Evolutionary conservation across 2,113 vertebrate genomes (phyloP).

Genomic region (Taxidea taxus): DNA sequence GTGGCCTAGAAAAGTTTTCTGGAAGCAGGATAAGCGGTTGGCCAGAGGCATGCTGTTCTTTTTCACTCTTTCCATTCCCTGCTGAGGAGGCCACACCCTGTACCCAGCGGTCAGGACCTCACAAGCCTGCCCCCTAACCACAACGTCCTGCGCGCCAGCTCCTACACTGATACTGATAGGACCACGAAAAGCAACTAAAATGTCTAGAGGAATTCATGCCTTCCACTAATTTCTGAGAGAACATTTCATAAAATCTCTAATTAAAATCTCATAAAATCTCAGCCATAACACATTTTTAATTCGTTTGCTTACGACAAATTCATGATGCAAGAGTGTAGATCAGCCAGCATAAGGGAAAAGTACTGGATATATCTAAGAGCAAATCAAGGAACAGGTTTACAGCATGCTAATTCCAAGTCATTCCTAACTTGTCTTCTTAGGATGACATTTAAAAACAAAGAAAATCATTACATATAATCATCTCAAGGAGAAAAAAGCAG

Average conservation of each 20-base stretch:
- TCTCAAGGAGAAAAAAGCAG: rapidly evolving
- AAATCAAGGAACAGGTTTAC: not conserved
- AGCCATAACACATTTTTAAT: not conserved
- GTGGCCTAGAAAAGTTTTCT: not conserved
- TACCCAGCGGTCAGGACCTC: not conserved
- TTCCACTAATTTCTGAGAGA: not conserved
- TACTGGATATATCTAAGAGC: not conserved
- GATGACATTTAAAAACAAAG: not conserved
- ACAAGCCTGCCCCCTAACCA: too few species aligned
- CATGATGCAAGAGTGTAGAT: not conserved
- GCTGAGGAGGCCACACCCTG: not conserved
- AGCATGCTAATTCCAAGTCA: not conserved
- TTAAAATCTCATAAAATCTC: slow-evolving; percentile 18
- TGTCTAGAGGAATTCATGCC: not conserved
- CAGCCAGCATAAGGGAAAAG: not conserved
- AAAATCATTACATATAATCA: not conserved
- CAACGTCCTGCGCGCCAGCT: not conserved
- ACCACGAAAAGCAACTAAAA: not conserved
- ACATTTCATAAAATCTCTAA: slow-evolving; percentile 25
- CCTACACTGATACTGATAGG: not conserved
- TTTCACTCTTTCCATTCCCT: not conserved
- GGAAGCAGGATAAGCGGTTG: not conserved
- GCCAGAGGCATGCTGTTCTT: not conserved
- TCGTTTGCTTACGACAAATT: slow-evolving; percentile 5
- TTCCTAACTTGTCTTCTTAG: not conserved